A percentile compares a stretch with the other conserved stretches of the same genome.
Evolutionary conservation across 35 echinoderm and acorn worm genomes (phyloP).

Genomic region (Patiria miniata): DNA sequence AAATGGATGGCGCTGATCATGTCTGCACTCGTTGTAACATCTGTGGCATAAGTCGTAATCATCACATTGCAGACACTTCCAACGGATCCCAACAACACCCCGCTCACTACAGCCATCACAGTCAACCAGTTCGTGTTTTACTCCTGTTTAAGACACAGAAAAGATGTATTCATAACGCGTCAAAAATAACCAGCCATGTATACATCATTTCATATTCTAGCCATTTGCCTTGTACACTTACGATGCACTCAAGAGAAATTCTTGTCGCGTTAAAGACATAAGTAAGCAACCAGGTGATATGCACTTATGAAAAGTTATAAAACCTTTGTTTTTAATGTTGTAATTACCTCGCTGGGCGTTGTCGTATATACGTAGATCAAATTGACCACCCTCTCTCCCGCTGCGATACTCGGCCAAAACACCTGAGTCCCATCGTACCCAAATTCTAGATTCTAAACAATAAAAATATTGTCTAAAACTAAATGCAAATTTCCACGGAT

Average conservation of each 20-base stretch:
- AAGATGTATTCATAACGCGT: too few species aligned
- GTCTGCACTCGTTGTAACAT: slow-evolving; percentile 47
- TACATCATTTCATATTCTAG: neutral
- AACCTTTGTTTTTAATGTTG: neutral
- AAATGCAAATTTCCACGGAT: too few species aligned
- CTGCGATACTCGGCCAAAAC: slow-evolving; percentile 33
- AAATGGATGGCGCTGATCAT: slow-evolving; percentile 45
- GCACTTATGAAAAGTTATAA: neutral
- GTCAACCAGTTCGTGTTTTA: slow-evolving; percentile 31
- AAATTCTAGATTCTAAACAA: neutral
- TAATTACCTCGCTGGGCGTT: slow-evolving; percentile 53
- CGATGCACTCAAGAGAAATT: too few species aligned
- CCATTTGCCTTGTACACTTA: too few species aligned
- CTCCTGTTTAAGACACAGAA: slow-evolving; percentile 35
- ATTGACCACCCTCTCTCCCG: neutral
- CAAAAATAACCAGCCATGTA: too few species aligned
- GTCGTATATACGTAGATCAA: slow-evolving; percentile 52
- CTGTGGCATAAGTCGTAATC: slow-evolving; percentile 53
- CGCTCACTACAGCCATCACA: slow-evolving; percentile 47
- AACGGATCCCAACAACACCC: slow-evolving; percentile 45
- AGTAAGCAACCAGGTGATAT: neutral
- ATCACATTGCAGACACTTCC: slow-evolving; percentile 57
- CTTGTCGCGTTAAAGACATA: too few species aligned
- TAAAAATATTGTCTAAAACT: neutral
- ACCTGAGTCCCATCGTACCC: slow-evolving; percentile 58